Percentiles rank a stretch among this genome's conserved stretches.
Evolutionary conservation across 2,797 vertebrate species (phyloP).

Genomic region (Cossypha niveicapilla): DNA sequence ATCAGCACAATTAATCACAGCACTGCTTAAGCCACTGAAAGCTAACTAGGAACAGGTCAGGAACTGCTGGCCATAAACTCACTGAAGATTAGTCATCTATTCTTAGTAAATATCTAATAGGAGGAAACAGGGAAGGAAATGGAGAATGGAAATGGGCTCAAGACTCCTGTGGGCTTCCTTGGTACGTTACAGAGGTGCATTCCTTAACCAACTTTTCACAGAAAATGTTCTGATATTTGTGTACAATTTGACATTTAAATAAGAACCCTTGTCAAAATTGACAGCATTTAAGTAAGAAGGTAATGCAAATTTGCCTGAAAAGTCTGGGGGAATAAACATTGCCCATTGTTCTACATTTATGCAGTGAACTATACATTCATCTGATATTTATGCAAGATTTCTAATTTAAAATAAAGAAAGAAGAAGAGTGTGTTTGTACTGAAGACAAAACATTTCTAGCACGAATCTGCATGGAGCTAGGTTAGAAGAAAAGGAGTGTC

Average conservation of each 20-base stretch:
- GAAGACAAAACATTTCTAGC: background rate
- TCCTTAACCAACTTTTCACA: background rate
- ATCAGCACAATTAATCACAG: slow-evolving; percentile 5
- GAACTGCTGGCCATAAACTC: slow-evolving; percentile 4
- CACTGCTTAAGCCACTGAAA: background rate
- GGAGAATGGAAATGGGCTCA: background rate
- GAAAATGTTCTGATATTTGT: background rate
- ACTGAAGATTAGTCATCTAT: background rate
- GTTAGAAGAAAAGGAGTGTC: background rate
- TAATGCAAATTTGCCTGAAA: background rate
- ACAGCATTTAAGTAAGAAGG: background rate
- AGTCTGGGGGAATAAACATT: background rate
- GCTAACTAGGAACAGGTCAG: background rate
- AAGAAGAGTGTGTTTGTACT: background rate
- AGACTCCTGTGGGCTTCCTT: background rate
- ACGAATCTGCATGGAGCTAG: background rate
- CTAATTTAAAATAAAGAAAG: background rate
- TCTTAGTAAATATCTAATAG: background rate
- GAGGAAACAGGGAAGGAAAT: slow-evolving; percentile 18
- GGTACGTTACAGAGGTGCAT: background rate
- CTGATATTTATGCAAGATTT: background rate
- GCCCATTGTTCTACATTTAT: background rate
- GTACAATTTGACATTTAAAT: background rate
- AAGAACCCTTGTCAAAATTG: background rate
- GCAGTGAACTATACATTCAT: background rate